A percentile compares a stretch with the other conserved stretches of the same genome.
phyloP scores from a whole-genome alignment of 2,797 vertebrate species.

The Rachycentron canadum region DNA sequence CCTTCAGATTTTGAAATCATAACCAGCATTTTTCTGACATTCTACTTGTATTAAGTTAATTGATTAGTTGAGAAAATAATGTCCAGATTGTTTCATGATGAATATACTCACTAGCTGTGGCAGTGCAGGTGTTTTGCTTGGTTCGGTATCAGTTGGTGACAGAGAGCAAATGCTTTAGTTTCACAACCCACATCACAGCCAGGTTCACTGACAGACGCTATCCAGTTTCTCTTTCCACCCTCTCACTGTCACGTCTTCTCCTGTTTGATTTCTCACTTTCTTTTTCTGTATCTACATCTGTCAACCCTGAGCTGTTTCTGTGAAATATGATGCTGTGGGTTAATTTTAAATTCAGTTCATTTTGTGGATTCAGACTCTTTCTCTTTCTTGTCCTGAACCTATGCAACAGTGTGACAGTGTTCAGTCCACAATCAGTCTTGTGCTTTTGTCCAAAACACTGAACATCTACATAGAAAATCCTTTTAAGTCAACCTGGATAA shows the following conservation, averaged over 20 bases:
- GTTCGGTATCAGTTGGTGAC: slow-evolving; percentile 15
- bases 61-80: neutral
- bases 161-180: slow-evolving; percentile 31
- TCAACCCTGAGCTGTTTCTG: neutral
- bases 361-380: neutral
- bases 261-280: slow-evolving; percentile 22
- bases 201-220: slow-evolving; percentile 4
- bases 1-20: neutral
- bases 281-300: neutral
- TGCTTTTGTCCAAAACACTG: neutral
- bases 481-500: neutral
- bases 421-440: no score
- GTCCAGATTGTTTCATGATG: neutral
- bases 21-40: neutral
- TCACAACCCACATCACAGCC: slow-evolving; percentile 35
- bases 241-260: neutral
- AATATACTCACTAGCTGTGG: neutral
- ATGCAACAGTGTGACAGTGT: neutral
- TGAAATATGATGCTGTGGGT: neutral
- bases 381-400: neutral
- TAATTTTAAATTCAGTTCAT: neutral
- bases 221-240: slow-evolving; percentile 31
- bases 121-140: neutral
- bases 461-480: neutral
- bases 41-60: neutral